phyloP scores from a whole-genome alignment of 2,797 vertebrate species.

The Sebastiscus tertius region DNA sequence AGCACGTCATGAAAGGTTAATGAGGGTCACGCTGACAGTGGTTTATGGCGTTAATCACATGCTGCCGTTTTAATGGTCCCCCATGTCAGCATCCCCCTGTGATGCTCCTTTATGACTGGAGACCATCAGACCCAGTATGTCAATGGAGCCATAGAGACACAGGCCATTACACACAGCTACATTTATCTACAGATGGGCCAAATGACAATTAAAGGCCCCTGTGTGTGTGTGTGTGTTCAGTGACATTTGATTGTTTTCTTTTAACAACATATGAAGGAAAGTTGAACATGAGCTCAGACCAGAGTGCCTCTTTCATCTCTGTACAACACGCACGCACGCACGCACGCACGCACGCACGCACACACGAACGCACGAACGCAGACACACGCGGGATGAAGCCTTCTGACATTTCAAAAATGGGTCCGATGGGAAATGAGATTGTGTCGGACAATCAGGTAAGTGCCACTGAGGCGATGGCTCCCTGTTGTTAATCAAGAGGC shows the following conservation, averaged over 20 bases:
- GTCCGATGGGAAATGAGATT: conserved; percentile 67
- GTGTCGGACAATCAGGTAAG: conserved; percentile 60
- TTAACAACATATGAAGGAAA: conserved; percentile 35
- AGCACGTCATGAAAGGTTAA: conserved; percentile 65
- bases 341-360: not conserved
- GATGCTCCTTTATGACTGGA: conserved; percentile 55
- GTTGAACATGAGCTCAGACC: conserved; percentile 33
- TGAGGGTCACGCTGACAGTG: conserved; percentile 45
- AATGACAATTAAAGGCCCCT: conserved; percentile 52
- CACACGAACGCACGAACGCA: not conserved
- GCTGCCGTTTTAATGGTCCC: conserved; percentile 48
- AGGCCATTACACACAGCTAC: conserved; percentile 65
- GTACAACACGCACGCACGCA: not conserved
- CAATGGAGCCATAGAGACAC: conserved; percentile 55
- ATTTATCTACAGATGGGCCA: conserved; percentile 62
- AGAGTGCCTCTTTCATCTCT: conserved; percentile 13
- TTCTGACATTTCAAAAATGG: conserved; percentile 68
- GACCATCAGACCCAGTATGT: conserved; percentile 53
- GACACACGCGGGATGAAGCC: conserved; percentile 4
- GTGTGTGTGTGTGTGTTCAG: not conserved
- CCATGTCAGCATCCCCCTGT: conserved; percentile 25
- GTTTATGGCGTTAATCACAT: conserved; percentile 59
- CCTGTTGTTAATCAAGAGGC: conserved; percentile 59
- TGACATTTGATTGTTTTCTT: conserved; percentile 51
- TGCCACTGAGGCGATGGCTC: conserved; percentile 37